phyloP scores from a whole-genome alignment of 2,888 invertebrate species.

The Pterostichus madidus region DNA sequence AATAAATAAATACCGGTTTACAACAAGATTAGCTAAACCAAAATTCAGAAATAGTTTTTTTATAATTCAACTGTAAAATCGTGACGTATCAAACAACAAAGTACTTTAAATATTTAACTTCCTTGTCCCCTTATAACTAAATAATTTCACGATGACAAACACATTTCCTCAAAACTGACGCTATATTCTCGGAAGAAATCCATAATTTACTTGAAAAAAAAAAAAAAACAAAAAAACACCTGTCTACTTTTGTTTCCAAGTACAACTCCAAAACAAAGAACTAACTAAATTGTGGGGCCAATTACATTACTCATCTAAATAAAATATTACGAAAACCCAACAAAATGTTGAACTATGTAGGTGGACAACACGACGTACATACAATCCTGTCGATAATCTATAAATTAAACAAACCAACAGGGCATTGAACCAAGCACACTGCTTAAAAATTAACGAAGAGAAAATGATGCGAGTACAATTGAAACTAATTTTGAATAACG shows the following conservation, averaged over 20 bases:
- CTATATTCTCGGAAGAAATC: slow-evolving; percentile 3
- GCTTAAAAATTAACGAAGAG: slow-evolving; percentile 29
- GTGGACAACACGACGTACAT: slow-evolving; percentile 3
- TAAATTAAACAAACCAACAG: slow-evolving; percentile 30
- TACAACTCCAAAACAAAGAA: slow-evolving; percentile 4
- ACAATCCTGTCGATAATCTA: slow-evolving; percentile 54
- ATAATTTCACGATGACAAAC: background rate
- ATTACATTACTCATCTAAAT: slow-evolving; percentile 27
- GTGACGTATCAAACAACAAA: too few species aligned
- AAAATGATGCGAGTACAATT: slow-evolving; percentile 23
- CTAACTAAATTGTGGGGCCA: slow-evolving; percentile 4
- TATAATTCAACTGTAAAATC: too few species aligned
- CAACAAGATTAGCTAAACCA: too few species aligned
- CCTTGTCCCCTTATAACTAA: too few species aligned
- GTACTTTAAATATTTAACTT: background rate
- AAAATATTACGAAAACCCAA: slow-evolving; percentile 26
- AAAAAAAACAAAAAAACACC: background rate
- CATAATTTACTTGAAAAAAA: slow-evolving; percentile 2
- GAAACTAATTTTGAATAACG: slow-evolving; percentile 41
- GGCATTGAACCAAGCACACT: slow-evolving; percentile 7
- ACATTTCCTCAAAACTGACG: background rate
- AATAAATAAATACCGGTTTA: too few species aligned
- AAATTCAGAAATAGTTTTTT: too few species aligned
- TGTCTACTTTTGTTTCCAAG: background rate
- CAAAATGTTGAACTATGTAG: slow-evolving; percentile 12